Evolutionary conservation across 2,888 invertebrate species (phyloP).

Genomic region (Steromphala cineraria): DNA sequence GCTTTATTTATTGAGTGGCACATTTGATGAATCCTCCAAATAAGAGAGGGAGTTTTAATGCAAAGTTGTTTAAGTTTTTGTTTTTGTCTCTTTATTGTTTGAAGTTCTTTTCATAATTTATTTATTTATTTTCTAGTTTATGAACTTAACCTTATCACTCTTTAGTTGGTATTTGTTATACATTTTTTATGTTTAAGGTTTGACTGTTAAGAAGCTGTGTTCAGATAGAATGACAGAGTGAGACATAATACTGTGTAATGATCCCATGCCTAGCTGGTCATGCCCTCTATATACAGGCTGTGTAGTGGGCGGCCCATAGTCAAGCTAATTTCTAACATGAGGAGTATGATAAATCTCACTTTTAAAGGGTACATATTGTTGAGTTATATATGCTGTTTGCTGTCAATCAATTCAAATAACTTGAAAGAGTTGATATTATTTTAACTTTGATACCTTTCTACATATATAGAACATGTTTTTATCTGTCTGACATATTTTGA

Average conservation of each 20-base stretch:
- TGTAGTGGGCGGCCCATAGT: too few relatives aligned
- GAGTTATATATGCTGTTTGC: too few relatives aligned
- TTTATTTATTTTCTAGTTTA: background rate
- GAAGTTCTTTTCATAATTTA: background rate
- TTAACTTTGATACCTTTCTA: too few relatives aligned
- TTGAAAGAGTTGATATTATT: too few relatives aligned
- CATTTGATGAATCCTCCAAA: background rate
- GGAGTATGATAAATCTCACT: too few relatives aligned
- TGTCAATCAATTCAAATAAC: too few relatives aligned
- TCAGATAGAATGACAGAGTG: background rate
- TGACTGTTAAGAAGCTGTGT: background rate
- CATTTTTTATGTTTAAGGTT: background rate
- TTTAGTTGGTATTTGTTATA: background rate
- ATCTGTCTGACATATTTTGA: background rate
- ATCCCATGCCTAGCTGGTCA: too few relatives aligned
- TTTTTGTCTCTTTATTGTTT: background rate
- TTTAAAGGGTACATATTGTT: too few relatives aligned
- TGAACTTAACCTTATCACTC: background rate
- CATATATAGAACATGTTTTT: too few relatives aligned
- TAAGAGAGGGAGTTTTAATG: background rate
- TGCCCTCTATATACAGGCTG: too few relatives aligned
- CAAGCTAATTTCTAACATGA: too few relatives aligned
- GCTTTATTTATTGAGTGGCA: background rate
- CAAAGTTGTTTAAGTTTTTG: background rate
- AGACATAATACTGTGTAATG: background rate